These are phyloP conservation scores for Seira sanloemensis DNA, from an alignment of 2,888 invertebrate genomes.

Conservation along the genomic window DNA sequence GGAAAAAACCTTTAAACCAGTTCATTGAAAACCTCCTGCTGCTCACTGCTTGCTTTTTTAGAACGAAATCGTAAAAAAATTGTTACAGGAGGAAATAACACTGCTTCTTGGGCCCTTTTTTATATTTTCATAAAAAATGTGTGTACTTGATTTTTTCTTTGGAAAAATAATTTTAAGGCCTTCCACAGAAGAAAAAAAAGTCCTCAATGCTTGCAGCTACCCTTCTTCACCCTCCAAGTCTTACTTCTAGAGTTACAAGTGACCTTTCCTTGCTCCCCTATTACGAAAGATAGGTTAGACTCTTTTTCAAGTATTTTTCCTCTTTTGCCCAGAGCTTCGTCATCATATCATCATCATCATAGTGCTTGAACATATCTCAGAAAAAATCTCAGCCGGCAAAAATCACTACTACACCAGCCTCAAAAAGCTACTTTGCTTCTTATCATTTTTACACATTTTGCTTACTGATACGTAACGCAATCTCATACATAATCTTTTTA, in stretches of 20 bases:
- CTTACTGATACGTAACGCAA: constrained; percentile 58
- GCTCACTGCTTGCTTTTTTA: constrained; percentile 33
- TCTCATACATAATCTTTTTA: constrained; percentile 51
- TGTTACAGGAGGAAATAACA: neutral
- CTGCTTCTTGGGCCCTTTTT: neutral
- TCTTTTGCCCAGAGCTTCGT: constrained; percentile 25
- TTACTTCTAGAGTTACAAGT: neutral
- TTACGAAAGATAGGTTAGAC: constrained; percentile 12
- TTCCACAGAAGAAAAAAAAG: neutral
- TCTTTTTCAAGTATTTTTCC: constrained; percentile 13
- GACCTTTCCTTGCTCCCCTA: neutral
- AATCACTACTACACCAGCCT: neutral
- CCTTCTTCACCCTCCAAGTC: neutral
- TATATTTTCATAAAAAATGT: too few species aligned
- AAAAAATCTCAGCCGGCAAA: constrained; percentile 26
- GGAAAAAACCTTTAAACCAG: constrained; percentile 41
- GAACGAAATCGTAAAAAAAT: neutral
- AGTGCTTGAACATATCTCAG: constrained; percentile 43
- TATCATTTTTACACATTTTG: constrained; percentile 62
- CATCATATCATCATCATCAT: neutral
- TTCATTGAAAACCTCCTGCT: constrained; percentile 67
- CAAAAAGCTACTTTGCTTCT: constrained; percentile 43
- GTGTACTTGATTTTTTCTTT: neutral
- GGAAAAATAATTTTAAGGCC: neutral
- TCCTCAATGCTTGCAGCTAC: neutral